Evolutionary conservation across 2,113 vertebrate species (phyloP), one percentile per base, ranked within the genome.

Genomic region (Romanogobio albipinnatus): DNA sequence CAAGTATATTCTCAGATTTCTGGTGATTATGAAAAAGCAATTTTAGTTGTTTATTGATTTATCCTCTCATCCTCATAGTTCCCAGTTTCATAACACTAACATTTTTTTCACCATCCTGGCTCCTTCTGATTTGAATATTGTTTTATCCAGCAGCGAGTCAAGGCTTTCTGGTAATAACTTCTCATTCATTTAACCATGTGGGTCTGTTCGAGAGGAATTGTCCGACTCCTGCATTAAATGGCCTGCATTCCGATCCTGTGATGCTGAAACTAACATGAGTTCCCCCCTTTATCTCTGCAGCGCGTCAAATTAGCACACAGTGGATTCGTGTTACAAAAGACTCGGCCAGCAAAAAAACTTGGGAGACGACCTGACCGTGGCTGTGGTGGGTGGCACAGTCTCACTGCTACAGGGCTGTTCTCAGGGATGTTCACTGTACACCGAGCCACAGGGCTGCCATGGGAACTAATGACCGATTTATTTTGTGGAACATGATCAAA

Each of bases 151-250:
- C 61, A 68, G 29, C 36, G 58, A n/a, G 77, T 75, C 70, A 86
- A 91, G 91, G 91, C 83, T 81, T 90, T 87, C 91, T 95, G 93
- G 94, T 96, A 95, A 96, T 95, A 95, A 96, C 93, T 95, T 95
- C 94, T 93, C 93, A 92, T 96, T 95, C 96, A 95, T 93, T 96
- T 93, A 95, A 93, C 89, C 45, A 58, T 53, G 75, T 24, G n/a
- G 74, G 82, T 64, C 92, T 86, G 90, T 53, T 79, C 2, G 47
- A 83, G 74, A 77, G 89, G 92, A 92, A 94, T 93, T 93, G 93
- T 93, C 93, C 94, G 95, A 95, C 94, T 95, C 92, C 89, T 88
- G 49, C 91, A 94, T 94, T 95, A 94, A 95, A 92, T 84, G 91
- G 93, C 91, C 86, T 86, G 89, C 94, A 96, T 96, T 97, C 95